Evolutionary conservation across 1,140 invertebrate species (phyloP), one percentile per base, ranked within the genome.

Genomic region (Leptinotarsa undecemlineata): DNA sequence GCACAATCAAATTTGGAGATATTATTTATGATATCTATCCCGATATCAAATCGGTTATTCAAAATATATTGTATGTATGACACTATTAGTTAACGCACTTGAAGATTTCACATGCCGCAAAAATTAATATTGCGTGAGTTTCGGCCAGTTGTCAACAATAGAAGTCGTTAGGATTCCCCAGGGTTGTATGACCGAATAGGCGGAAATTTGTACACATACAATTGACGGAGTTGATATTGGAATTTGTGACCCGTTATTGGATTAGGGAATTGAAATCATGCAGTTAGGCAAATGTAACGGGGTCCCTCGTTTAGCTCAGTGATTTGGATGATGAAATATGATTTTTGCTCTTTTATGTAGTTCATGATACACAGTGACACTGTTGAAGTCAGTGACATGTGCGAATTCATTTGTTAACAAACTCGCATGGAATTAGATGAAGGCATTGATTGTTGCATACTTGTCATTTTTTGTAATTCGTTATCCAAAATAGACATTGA

Each of bases 81-180:
- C 63, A 72, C 71, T 33, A 48, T 72, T 72, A 72, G 60, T 48
- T 72, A 14, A 15, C 20, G 62, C 71, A 63, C 71, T 62, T 72
- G 62, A 47, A 51, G 60, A 72, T 72, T 72, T 26, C 61, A 72
- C 71, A 72, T 72, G 71, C 71, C 71, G 23, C 71, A 72, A 72
- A 72, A 72, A 72, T 72, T 72, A 72, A 72, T 72, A 72, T 63
- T 33, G 71, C 71, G 71, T 42, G 48, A 72, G 60, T 19, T 72
- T 63, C 14, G 71, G 71, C n/a, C 71, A 72, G 20, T 72, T 72
- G 71, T 51, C 42, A 26, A 72, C 71, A 72, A 72, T 72, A 48
- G 71, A 72, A 21, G 23, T 72, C 71, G 71, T 72, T 72, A 72
- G 23, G 51, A 47, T 26, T 26, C 71, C 48, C 48, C n/a, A 6